Evolutionary conservation across 2,888 invertebrate genomes (phyloP), one percentile per base, ranked within the genome.

Genomic region (Morinoia aosen): DNA sequence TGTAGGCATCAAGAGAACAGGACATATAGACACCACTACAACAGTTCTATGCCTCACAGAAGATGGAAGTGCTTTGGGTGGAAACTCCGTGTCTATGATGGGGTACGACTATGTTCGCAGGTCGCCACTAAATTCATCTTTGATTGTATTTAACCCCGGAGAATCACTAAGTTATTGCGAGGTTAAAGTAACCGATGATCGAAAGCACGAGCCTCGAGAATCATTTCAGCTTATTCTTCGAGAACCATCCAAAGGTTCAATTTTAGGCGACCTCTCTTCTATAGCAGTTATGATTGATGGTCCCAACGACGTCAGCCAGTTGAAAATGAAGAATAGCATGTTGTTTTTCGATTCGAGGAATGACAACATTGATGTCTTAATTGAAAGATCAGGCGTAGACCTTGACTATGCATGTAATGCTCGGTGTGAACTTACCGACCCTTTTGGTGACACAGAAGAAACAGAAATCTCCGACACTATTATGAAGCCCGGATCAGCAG

Each of bases 291-390:
- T 97, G 48, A 97, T 97, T 88, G 97, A 97, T 95, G 97, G 97
- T 56, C 97, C 97, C 58, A 97, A 97, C 97, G 97, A 97, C 97
- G 97, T 97, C 97, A 97, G 96, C 88, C 91, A 25, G 33, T 90
- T 96, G 93, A 94, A 91, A 19, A 97, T 97, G 96, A 97, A 97
- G 11, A 95, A 97, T 76, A 95, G 97, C 25, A 95, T 96, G n/a
- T 97, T 97, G 96, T 96, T 97, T 94, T 97, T 97, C 96, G 96
- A 97, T 64, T 97, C 97, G 96, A 97, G 97, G 96, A 96, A 97
- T 64, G 97, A 97, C 25, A 96, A 95, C 61, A 97, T 97, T 14
- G 97, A 97, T 95, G 96, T 97, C 40, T 97, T 97, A 88, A 96
- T 97, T n/a, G 64, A 97, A 39, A 96, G 97, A 39, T 96, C 96